phyloP scores from a whole-genome alignment of 2,888 invertebrate genomes.

The Ptilodon capucinus region DNA sequence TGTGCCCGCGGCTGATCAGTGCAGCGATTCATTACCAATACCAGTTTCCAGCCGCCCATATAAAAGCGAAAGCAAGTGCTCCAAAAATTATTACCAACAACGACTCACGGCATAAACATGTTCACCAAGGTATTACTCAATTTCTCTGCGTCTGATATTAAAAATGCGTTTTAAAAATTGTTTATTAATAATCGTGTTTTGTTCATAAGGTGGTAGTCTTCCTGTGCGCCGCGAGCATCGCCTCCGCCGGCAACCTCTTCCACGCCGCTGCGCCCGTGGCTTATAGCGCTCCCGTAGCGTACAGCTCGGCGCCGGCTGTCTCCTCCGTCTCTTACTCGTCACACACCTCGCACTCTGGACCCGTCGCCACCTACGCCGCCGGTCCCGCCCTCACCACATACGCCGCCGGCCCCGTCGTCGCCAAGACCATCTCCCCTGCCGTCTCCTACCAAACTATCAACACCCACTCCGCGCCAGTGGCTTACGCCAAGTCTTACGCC shows the following conservation, averaged over 20 bases:
- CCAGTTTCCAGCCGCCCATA: slow-evolving; percentile 58
- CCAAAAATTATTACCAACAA: slow-evolving; percentile 63
- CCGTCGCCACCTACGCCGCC: slow-evolving; percentile 38
- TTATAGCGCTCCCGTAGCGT: slow-evolving; percentile 60
- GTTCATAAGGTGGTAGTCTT: slow-evolving; percentile 73
- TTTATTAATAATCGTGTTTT: slow-evolving; percentile 2
- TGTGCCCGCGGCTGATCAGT: slow-evolving; percentile 39
- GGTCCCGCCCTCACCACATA: slow-evolving; percentile 47
- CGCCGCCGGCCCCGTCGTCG: slow-evolving; percentile 55
- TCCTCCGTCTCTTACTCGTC: slow-evolving; percentile 7
- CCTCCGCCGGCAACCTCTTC: slow-evolving; percentile 81
- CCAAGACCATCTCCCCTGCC: slow-evolving; percentile 37
- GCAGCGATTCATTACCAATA: slow-evolving; percentile 50
- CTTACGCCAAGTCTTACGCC: slow-evolving; percentile 41
- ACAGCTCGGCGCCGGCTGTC: slow-evolving; percentile 5
- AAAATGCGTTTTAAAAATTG: slow-evolving; percentile 10
- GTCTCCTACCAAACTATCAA: slow-evolving; percentile 44
- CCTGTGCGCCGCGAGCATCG: slow-evolving; percentile 81
- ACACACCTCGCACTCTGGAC: slow-evolving; percentile 21
- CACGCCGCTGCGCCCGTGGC: slow-evolving; percentile 57
- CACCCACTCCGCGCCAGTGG: slow-evolving; percentile 58
- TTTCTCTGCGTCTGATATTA: not conserved
- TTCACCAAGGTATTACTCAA: slow-evolving; percentile 63
- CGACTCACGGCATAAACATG: slow-evolving; percentile 65
- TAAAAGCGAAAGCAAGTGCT: slow-evolving; percentile 68